Percentiles rank a stretch among this genome's conserved stretches.
Conservation (phyloP, 2,888 invertebrate genomes). For the Matsumyia berberina region DNA sequence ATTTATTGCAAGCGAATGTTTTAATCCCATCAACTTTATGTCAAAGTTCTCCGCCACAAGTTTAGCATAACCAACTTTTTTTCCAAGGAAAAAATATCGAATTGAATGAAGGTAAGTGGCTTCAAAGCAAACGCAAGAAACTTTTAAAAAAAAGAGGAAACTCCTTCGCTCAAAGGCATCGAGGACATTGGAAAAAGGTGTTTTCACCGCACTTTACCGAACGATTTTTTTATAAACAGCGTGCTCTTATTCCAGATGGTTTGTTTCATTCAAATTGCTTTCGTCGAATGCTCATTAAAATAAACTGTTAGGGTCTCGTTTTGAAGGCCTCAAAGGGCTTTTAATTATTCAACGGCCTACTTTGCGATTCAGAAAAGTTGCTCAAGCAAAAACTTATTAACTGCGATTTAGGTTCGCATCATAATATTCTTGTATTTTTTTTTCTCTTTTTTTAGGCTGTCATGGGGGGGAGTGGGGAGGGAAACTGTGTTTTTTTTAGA, state of each 20-base stretch:
- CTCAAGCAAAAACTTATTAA: background rate
- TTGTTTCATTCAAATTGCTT: constrained; percentile 30
- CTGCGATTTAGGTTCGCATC: background rate
- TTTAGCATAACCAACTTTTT: too few relatives aligned
- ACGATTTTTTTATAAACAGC: constrained; percentile 6
- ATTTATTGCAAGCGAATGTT: too few relatives aligned
- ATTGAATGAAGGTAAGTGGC: too few relatives aligned
- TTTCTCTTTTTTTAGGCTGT: background rate
- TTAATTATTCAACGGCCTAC: constrained; percentile 33
- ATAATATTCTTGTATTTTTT: background rate
- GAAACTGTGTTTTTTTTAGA: background rate
- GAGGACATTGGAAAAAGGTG: background rate
- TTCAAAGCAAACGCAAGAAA: too few relatives aligned
- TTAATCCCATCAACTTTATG: too few relatives aligned
- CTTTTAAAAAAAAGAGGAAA: too few relatives aligned
- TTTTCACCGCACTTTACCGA: constrained; percentile 10
- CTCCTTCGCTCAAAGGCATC: background rate
- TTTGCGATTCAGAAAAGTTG: constrained; percentile 11
- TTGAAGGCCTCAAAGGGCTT: background rate
- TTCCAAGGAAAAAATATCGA: too few relatives aligned
- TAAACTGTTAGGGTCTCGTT: constrained; percentile 3
- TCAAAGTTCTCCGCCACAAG: too few relatives aligned
- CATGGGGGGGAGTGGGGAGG: background rate
- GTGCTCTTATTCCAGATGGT: constrained; percentile 27
- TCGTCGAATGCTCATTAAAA: constrained; percentile 33